These are phyloP conservation scores for Dipodomys merriami DNA, from an alignment of 2,113 vertebrate species.

Conservation along the genomic window DNA sequence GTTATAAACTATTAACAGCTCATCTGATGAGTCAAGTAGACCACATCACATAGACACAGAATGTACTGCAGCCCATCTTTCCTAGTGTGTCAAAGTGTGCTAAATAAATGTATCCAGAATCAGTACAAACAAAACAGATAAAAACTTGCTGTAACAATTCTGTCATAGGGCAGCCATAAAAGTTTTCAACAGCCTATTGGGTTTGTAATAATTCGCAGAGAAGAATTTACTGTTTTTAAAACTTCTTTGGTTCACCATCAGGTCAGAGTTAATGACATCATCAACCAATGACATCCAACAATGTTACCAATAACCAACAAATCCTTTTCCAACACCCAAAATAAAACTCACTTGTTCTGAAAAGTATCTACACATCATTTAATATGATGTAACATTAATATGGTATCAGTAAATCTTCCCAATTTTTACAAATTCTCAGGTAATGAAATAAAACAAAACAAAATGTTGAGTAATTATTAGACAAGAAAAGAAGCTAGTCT, in stretches of 20 bases:
- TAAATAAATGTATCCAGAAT: conserved; percentile 32
- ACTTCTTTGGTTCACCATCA: neutral
- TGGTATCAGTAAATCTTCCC: neutral
- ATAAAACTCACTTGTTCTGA: neutral
- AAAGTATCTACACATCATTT: too few relatives aligned
- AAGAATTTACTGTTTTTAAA: neutral
- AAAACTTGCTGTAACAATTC: neutral
- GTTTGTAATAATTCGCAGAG: neutral
- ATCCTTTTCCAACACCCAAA: neutral
- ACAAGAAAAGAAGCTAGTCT: neutral
- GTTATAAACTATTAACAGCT: conserved; percentile 68
- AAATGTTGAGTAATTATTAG: neutral
- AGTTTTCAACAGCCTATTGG: neutral
- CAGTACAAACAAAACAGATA: conserved; percentile 21
- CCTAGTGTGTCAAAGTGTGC: neutral
- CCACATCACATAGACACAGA: neutral
- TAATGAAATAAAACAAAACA: conserved; percentile 28
- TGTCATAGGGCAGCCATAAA: neutral
- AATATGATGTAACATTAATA: too few relatives aligned
- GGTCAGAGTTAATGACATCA: neutral
- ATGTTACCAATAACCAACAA: neutral
- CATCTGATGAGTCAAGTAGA: conserved; percentile 34
- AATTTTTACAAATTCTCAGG: neutral
- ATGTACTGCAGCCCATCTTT: neutral
- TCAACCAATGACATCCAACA: neutral